phyloP scores from a whole-genome alignment of 2,888 invertebrate genomes.

The Anthophora plumipes region DNA sequence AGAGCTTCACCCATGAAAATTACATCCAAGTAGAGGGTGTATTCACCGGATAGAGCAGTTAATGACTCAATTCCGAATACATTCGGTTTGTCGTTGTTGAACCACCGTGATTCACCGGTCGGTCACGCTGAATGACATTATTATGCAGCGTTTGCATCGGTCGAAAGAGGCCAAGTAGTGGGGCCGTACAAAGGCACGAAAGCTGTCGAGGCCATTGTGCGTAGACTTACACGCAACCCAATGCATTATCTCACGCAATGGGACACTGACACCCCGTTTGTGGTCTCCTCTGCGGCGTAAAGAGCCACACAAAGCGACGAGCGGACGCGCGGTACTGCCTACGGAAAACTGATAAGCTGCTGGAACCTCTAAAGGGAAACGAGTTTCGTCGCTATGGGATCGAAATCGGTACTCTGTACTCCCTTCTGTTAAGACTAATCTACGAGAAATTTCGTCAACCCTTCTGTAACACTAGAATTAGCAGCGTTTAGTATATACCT shows the following conservation, averaged over 20 bases:
- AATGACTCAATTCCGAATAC: slow-evolving; percentile 59
- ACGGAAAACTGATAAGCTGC: slow-evolving; percentile 68
- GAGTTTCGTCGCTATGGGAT: slow-evolving; percentile 42
- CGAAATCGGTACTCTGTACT: slow-evolving; percentile 32
- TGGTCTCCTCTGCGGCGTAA: slow-evolving; percentile 72
- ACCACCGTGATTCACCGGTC: slow-evolving; percentile 65
- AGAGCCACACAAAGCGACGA: slow-evolving; percentile 71
- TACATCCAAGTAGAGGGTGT: not conserved
- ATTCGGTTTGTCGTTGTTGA: slow-evolving; percentile 48
- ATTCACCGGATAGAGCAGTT: slow-evolving; percentile 25
- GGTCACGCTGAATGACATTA: slow-evolving; percentile 69
- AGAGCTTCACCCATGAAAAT: not conserved
- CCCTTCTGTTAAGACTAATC: slow-evolving; percentile 33
- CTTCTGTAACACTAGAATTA: too few species aligned
- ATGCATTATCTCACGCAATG: slow-evolving; percentile 77
- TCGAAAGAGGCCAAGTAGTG: slow-evolving; percentile 62
- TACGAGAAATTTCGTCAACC: slow-evolving; percentile 10
- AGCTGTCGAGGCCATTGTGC: slow-evolving; percentile 72
- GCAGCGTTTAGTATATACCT: too few species aligned
- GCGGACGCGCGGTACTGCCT: slow-evolving; percentile 55
- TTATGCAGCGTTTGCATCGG: slow-evolving; percentile 71
- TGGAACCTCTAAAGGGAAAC: slow-evolving; percentile 50
- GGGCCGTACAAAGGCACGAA: slow-evolving; percentile 68
- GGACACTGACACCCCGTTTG: slow-evolving; percentile 77
- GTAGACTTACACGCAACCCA: slow-evolving; percentile 70